Evolutionary conservation across 2,888 invertebrate genomes (phyloP).

Genomic region (Branchellion lobata): DNA sequence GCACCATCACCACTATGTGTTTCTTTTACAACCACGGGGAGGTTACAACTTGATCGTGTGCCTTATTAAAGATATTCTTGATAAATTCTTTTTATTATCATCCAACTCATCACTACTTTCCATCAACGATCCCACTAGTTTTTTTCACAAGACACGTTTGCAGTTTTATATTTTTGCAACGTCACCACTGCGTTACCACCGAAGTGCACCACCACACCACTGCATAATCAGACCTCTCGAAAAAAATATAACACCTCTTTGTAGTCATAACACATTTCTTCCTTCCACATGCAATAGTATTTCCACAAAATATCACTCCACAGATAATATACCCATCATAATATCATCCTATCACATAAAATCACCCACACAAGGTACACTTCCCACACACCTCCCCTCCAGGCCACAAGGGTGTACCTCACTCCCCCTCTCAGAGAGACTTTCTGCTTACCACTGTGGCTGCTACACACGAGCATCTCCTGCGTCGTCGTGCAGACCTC

Average conservation of each 20-base stretch:
- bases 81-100: not conserved
- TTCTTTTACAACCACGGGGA: slow-evolving; percentile 82
- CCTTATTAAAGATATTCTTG: not conserved
- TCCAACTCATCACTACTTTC: no score
- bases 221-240: not conserved
- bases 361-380: no score
- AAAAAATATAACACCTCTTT: not conserved
- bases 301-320: no score
- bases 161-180: no score
- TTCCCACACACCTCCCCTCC: no score
- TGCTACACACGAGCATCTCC: slow-evolving; percentile 9
- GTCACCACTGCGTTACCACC: no score
- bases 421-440: slow-evolving; percentile 82
- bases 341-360: no score
- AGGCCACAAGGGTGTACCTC: slow-evolving; percentile 77
- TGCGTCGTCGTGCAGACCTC: not conserved
- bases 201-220: not conserved
- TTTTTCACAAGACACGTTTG: no score
- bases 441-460: slow-evolving; percentile 74
- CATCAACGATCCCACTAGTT: no score
- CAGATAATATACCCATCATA: no score
- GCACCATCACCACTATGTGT: slow-evolving; percentile 71
- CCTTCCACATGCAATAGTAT: no score
- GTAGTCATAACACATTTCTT: no score
- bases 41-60: slow-evolving; percentile 63